Percentiles rank a stretch among this genome's conserved stretches.
Conservation (phyloP, 2,113 vertebrate species). For the Pelvicachromis taeniatus region DNA sequence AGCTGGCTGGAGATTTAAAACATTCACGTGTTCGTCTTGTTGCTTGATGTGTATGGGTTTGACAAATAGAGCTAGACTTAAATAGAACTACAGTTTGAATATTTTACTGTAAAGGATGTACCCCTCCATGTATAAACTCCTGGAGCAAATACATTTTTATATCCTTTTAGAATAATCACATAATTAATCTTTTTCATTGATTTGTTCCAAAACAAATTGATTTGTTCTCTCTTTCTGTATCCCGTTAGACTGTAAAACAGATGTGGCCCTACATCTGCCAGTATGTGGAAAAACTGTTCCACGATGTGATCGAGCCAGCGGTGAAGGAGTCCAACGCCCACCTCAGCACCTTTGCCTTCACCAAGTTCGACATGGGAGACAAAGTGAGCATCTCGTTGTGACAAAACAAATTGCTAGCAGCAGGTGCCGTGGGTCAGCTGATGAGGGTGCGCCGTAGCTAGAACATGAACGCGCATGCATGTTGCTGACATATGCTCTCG, state of each 20-base stretch:
- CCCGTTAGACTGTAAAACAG: conserved; percentile 87
- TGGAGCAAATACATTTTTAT: neutral
- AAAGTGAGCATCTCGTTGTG: conserved; percentile 77
- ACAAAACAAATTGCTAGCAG: neutral
- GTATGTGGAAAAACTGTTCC: conserved; percentile 92
- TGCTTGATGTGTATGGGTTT: neutral
- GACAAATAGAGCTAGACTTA: neutral
- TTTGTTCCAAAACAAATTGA: neutral
- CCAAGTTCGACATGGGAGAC: conserved; percentile 88
- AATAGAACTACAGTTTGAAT: neutral
- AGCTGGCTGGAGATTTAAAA: neutral
- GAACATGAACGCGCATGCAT: neutral
- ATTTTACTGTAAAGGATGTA: neutral
- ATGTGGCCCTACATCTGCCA: conserved; percentile 97
- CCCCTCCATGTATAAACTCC: neutral
- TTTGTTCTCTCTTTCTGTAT: neutral
- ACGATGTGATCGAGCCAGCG: conserved; percentile 91
- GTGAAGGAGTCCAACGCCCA: conserved; percentile 87
- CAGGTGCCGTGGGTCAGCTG: conserved; percentile 44
- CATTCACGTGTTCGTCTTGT: neutral
- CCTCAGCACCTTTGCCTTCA: conserved; percentile 93
- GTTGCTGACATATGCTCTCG: conserved; percentile 21
- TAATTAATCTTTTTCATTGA: neutral
- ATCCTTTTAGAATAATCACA: neutral
- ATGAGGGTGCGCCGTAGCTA: neutral